A percentile compares a stretch with the other conserved stretches of the same genome.
phyloP scores from a whole-genome alignment of 2,797 vertebrate species.

The Thripadectes ignobilis region DNA sequence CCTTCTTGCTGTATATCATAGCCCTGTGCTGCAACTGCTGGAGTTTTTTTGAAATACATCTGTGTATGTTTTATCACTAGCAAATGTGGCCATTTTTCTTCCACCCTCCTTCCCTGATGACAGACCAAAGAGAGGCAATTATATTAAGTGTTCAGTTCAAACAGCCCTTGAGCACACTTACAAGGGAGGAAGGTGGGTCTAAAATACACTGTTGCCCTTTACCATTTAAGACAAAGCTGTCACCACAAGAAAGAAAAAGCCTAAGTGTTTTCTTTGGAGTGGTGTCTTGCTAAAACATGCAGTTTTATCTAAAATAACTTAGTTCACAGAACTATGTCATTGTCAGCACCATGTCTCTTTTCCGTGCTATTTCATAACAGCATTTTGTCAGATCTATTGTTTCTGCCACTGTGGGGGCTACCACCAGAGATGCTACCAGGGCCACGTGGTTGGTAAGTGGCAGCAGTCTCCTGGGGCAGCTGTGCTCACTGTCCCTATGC shows the following conservation, averaged over 20 bases:
- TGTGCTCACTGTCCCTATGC: rapidly evolving
- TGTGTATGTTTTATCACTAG: background rate
- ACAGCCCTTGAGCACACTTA: background rate
- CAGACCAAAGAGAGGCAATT: background rate
- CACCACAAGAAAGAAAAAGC: background rate
- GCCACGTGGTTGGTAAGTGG: background rate
- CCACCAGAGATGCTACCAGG: background rate
- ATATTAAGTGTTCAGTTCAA: background rate
- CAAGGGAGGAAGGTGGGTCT: background rate
- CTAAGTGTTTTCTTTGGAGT: background rate
- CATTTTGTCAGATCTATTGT: background rate
- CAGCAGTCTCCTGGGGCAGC: background rate
- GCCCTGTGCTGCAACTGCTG: background rate
- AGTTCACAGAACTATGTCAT: background rate
- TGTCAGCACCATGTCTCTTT: background rate
- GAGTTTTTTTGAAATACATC: background rate
- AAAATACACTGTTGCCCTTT: background rate
- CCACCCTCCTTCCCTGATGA: background rate
- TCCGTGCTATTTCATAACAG: background rate
- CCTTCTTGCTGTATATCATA: background rate
- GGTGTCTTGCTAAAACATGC: background rate
- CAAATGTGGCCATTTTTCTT: background rate
- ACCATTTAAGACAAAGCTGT: background rate
- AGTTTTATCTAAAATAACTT: background rate
- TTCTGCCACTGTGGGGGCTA: background rate